Evolutionary conservation across 1,140 invertebrate species (phyloP), one percentile per base, ranked within the genome.

Genomic region (Cyphomyrmex costatus): DNA sequence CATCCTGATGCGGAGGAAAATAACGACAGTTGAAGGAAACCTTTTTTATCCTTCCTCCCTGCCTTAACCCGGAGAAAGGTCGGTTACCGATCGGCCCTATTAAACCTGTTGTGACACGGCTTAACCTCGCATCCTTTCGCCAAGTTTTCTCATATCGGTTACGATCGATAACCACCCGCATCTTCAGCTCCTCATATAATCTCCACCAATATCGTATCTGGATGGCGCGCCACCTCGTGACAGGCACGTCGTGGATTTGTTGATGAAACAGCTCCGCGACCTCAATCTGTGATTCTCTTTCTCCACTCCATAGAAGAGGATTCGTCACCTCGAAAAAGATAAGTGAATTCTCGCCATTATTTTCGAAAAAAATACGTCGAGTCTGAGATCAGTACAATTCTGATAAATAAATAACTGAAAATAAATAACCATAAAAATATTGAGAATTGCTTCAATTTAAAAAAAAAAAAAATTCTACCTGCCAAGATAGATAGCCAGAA

Each of bases 141-240:
- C 42, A 86, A 90, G 88, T 90, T 90, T 92, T 90, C 87, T 92
- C 89, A 85, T 93, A 93, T 93, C 90, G 90, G 89, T 86, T 76
- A 82, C 91, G 91, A 94, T 94, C 93, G 92, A 94, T 94, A 93
- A 84, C 86, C 78, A 5, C 36, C 60, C 71, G 86, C 88, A 92
- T 93, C 89, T 87, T 89, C 86, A 87, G 90, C 88, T 89, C 87
- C 88, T 93, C 91, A 91, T 90, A 91, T 93, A 94, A 94, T 94
- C 92, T 90, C 83, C 83, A 87, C 90, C 90, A 93, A 93, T 93
- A 93, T 93, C 92, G 89, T 89, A 93, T 93, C 91, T 91, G 91
- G 90, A 91, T 91, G 90, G 90, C 91, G 90, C 91, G 90, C 90
- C 91, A 90, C 86, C 87, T 91, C 85, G 92, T 92, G 92, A 92